Conservation (phyloP, 2,797 vertebrate species). For the Diglossa cyanea region DNA sequence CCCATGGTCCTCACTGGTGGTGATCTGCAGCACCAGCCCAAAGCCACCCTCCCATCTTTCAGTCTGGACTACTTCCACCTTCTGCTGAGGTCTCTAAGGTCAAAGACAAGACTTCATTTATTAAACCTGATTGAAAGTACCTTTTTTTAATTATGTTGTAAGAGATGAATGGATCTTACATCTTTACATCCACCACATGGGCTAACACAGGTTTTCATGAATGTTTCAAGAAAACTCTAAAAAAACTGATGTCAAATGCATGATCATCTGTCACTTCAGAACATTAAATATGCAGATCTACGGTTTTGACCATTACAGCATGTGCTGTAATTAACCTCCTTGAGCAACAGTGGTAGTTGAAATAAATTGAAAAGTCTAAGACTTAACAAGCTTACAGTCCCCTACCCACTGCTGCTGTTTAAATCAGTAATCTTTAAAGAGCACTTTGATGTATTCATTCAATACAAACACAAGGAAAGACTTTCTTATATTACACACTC, state of each 20-base stretch:
- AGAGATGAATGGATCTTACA: not conserved
- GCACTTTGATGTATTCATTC: not conserved
- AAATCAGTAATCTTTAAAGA: not conserved
- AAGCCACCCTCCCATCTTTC: not conserved
- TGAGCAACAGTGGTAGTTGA: not conserved
- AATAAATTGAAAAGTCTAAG: not conserved
- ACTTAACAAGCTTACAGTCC: not conserved
- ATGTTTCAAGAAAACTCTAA: not conserved
- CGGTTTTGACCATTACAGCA: not conserved
- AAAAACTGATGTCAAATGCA: not conserved
- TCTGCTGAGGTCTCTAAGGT: not conserved
- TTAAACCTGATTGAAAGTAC: not conserved
- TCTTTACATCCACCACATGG: not conserved
- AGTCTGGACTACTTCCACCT: not conserved
- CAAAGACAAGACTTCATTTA: not conserved
- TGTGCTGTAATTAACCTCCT: not conserved
- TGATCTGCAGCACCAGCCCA: not conserved
- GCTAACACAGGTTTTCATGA: not conserved
- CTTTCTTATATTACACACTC: not conserved
- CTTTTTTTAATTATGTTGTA: not conserved
- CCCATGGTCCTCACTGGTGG: not conserved
- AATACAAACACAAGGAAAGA: not conserved
- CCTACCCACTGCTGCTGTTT: not conserved
- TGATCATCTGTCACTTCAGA: not conserved
- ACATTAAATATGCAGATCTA: not conserved